These are phyloP conservation scores for Colistium nudipinnis DNA, from an alignment of 2,113 vertebrate genomes.

Conservation along the genomic window DNA sequence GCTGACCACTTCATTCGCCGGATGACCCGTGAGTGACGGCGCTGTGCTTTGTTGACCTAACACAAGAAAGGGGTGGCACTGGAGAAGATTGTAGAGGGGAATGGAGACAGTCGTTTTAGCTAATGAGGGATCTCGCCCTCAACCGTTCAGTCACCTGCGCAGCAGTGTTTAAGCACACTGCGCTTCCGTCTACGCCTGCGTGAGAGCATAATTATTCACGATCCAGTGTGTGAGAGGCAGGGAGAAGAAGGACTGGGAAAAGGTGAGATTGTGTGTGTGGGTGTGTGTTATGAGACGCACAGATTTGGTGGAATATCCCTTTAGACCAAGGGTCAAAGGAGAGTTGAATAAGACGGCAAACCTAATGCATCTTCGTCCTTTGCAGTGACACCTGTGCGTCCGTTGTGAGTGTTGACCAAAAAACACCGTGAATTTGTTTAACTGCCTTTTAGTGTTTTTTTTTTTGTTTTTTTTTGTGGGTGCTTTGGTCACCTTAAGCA, in stretches of 20 bases:
- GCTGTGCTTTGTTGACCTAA: slow-evolving; percentile 30
- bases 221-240: background rate
- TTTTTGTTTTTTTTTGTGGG: too few species aligned
- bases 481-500: background rate
- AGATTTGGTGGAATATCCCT: slow-evolving; percentile 26
- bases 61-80: slow-evolving; percentile 38
- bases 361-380: background rate
- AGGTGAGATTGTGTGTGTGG: background rate
- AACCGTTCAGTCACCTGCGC: slow-evolving; percentile 36
- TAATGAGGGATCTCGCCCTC: slow-evolving; percentile 46
- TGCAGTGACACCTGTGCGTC: background rate
- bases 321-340: slow-evolving; percentile 22
- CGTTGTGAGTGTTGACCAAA: background rate
- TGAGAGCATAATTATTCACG: slow-evolving; percentile 25
- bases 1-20: slow-evolving; percentile 55
- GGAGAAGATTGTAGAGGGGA: slow-evolving; percentile 36
- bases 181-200: slow-evolving; percentile 11
- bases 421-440: background rate
- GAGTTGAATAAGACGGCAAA: slow-evolving; percentile 1
- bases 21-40: slow-evolving; percentile 58
- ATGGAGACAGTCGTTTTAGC: slow-evolving; percentile 11
- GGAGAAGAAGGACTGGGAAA: background rate
- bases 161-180: background rate
- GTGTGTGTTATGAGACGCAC: background rate
- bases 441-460: background rate